A percentile compares a stretch with the other conserved stretches of the same genome.
Evolutionary conservation across 1,140 invertebrate genomes (phyloP).

Genomic region (Platyscapa corneri): DNA sequence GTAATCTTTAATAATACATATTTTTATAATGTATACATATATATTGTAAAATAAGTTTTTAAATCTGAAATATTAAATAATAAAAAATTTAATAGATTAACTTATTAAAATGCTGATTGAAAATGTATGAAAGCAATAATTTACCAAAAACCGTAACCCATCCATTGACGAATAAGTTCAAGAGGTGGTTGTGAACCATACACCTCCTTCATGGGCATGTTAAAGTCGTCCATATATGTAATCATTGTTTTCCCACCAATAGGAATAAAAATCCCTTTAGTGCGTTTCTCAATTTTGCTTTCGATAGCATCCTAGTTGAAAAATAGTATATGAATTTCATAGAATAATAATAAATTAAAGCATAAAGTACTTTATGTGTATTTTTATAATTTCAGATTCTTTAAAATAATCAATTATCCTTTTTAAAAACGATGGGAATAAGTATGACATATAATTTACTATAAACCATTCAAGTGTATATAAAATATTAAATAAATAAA

Average conservation of each 20-base stretch:
- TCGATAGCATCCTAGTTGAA: slow-evolving; percentile 81
- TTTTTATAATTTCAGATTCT: no score
- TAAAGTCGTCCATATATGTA: slow-evolving; percentile 91
- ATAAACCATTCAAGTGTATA: no score
- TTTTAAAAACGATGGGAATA: no score
- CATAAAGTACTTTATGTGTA: no score
- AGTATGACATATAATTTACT: no score
- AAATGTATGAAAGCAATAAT: not conserved
- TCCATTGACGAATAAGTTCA: slow-evolving; percentile 88
- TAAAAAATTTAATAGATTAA: no score
- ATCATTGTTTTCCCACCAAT: slow-evolving; percentile 85
- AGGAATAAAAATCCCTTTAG: slow-evolving; percentile 86
- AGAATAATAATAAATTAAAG: slow-evolving; percentile 41
- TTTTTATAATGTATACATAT: no score
- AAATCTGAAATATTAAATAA: no score
- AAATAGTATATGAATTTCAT: slow-evolving; percentile 11
- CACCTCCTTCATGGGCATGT: slow-evolving; percentile 90
- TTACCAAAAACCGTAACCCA: slow-evolving; percentile 90
- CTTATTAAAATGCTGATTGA: not conserved
- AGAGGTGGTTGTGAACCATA: slow-evolving; percentile 91
- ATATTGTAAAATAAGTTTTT: no score
- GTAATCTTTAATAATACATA: no score
- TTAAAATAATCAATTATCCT: no score
- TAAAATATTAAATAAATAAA: no score
- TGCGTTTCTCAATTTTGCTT: slow-evolving; percentile 86